Percentiles rank a stretch among this genome's conserved stretches.
These are phyloP conservation scores for Epistrophe grossulariae DNA, from an alignment of 2,888 invertebrate species.

Conservation along the genomic window DNA sequence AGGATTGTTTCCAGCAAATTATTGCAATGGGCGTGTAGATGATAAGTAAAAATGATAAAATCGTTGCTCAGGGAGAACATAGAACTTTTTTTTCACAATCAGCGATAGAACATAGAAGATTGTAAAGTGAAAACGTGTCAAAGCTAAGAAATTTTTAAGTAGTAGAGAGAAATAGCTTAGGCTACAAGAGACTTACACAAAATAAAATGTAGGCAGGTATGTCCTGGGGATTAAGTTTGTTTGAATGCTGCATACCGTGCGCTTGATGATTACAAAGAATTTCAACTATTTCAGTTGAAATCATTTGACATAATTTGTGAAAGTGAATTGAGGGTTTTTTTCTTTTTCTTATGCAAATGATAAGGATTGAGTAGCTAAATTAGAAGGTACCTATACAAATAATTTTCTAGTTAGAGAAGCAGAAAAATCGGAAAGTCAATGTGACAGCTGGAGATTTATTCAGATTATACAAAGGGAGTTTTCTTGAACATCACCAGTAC, in stretches of 20 bases:
- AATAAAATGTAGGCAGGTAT: neutral
- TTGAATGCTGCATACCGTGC: constrained; percentile 9
- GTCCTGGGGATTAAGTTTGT: constrained; percentile 18
- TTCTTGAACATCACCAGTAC: no score
- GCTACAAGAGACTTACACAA: neutral
- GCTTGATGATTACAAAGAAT: neutral
- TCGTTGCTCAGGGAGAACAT: constrained; percentile 14
- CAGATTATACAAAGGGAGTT: no score
- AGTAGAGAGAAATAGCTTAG: neutral
- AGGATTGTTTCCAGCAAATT: constrained; percentile 20
- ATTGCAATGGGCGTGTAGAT: constrained; percentile 5
- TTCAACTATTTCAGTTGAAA: constrained; percentile 13
- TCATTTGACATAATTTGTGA: constrained; percentile 4
- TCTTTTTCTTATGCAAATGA: neutral
- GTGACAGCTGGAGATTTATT: no score
- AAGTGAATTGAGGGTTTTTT: no score
- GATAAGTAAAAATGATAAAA: constrained; percentile 32
- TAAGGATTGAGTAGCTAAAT: neutral
- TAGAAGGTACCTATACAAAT: no score
- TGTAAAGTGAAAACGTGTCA: constrained; percentile 22
- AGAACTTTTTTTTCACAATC: neutral
- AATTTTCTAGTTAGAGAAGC: neutral
- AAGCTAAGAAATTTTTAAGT: constrained; percentile 10
- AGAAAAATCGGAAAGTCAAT: neutral
- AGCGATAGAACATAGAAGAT: neutral